A percentile compares a stretch with the other conserved stretches of the same genome.
These are phyloP conservation scores for Caprella mutica DNA, from an alignment of 2,888 invertebrate genomes.

Conservation along the genomic window DNA sequence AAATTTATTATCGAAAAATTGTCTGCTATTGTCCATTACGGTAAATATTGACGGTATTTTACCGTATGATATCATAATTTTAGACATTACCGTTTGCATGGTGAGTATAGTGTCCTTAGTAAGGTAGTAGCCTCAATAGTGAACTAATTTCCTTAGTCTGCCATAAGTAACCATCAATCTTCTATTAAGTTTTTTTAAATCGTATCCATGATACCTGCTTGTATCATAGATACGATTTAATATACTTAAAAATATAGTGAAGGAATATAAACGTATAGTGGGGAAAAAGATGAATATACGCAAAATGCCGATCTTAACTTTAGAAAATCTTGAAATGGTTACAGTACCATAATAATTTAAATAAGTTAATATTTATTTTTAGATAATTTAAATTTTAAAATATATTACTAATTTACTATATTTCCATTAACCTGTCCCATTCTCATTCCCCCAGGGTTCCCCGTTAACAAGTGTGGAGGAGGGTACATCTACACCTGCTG, in stretches of 20 bases:
- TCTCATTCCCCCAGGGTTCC: constrained; percentile 13
- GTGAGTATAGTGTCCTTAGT: too few species aligned
- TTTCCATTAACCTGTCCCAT: not conserved
- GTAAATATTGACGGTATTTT: too few species aligned
- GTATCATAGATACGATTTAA: not conserved
- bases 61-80: too few species aligned
- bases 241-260: constrained; percentile 7
- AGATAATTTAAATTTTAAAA: constrained; percentile 1
- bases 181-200: not conserved
- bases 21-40: too few species aligned
- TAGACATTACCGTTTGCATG: too few species aligned
- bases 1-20: too few species aligned
- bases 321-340: not conserved
- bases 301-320: not conserved
- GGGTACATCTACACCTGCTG: constrained; percentile 30
- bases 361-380: constrained; percentile 7
- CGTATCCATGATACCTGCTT: too few species aligned
- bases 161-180: too few species aligned
- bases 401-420: not conserved
- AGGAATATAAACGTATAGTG: constrained; percentile 7
- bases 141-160: too few species aligned
- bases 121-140: too few species aligned
- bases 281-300: not conserved
- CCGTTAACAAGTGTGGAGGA: constrained; percentile 27
- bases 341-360: not conserved